Evolutionary conservation across 2,113 vertebrate species (phyloP).

Genomic region (Ibidorhyncha struthersii): DNA sequence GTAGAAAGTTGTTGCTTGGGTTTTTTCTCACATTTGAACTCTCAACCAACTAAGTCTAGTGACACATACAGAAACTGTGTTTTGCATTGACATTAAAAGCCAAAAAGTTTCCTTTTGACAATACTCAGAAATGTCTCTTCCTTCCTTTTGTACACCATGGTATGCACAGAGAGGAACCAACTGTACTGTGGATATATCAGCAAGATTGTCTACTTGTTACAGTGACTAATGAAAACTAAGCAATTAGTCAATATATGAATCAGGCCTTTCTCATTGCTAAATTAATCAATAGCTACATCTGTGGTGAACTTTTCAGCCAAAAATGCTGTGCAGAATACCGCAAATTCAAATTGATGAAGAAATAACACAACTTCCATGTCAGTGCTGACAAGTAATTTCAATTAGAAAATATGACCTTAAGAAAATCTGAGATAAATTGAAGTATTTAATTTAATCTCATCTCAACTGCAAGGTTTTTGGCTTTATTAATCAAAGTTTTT

Average conservation of each 20-base stretch:
- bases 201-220: not conserved
- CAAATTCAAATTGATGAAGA: conserved; percentile 2
- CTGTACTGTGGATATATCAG: not conserved
- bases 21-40: not conserved
- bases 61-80: not conserved
- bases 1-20: not conserved
- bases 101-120: not conserved
- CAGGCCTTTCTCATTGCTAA: not conserved
- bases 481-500: not conserved
- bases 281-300: not conserved
- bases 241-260: not conserved
- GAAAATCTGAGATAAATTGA: not conserved
- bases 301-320: not conserved
- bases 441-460: not conserved
- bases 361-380: not conserved
- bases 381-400: not conserved
- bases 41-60: not conserved
- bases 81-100: not conserved
- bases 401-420: conserved; percentile 27
- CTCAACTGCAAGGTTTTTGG: not conserved
- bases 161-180: not conserved
- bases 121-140: not conserved
- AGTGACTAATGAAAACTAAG: not conserved
- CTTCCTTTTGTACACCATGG: not conserved
- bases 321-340: not conserved